These are phyloP conservation scores for Macrobrachium rosenbergii DNA, from an alignment of 1,140 invertebrate genomes.

Conservation along the genomic window DNA sequence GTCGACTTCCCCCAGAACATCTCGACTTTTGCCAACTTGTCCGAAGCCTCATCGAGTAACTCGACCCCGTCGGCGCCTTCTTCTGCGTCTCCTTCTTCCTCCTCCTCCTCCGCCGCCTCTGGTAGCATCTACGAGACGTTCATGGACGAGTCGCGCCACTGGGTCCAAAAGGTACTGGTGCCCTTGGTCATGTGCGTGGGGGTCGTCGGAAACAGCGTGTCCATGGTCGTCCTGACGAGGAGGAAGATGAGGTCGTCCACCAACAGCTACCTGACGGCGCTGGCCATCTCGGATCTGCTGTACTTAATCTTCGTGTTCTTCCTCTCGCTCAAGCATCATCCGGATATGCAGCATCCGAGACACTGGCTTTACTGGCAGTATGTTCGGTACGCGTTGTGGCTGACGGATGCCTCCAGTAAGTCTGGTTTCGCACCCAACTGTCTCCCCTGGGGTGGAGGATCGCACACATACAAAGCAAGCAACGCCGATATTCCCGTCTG, in stretches of 20 bases:
- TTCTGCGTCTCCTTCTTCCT: no score
- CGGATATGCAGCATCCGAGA: slow-evolving; percentile 70
- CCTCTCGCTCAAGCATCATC: slow-evolving; percentile 77
- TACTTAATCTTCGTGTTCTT: slow-evolving; percentile 78
- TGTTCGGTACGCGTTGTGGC: slow-evolving; percentile 73
- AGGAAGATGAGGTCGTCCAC: slow-evolving; percentile 82
- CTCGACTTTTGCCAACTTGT: no score
- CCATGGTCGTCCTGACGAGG: slow-evolving; percentile 80
- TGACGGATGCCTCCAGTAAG: slow-evolving; percentile 73
- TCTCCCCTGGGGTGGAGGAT: no score
- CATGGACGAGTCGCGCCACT: slow-evolving; percentile 72
- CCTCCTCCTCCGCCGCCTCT: no score
- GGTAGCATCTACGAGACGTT: background rate
- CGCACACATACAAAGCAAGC: no score
- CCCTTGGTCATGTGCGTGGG: slow-evolving; percentile 79
- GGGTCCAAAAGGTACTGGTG: slow-evolving; percentile 78
- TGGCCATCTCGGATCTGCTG: slow-evolving; percentile 80
- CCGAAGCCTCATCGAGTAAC: no score
- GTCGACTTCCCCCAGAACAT: no score
- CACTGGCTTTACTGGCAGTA: slow-evolving; percentile 74
- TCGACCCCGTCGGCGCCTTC: no score
- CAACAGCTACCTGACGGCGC: slow-evolving; percentile 79
- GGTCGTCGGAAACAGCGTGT: slow-evolving; percentile 79
- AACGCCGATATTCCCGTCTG: no score
- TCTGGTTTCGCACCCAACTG: no score